Conservation (phyloP, 2,113 vertebrate genomes). For the Stercorarius parasiticus region DNA sequence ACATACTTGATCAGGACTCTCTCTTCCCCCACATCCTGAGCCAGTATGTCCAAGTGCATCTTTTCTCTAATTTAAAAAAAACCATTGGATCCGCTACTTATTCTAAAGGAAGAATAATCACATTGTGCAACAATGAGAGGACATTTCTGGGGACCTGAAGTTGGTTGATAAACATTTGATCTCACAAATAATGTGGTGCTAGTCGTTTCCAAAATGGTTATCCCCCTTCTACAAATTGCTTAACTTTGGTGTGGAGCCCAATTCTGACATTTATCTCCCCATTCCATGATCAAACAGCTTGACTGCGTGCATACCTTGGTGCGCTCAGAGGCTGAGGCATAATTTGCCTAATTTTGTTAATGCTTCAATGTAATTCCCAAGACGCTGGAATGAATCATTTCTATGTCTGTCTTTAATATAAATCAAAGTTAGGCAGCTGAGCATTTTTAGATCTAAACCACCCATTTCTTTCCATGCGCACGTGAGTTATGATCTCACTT, state of each 20-base stretch:
- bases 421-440: constrained; percentile 45
- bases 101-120: neutral
- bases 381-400: constrained; percentile 26
- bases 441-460: constrained; percentile 15
- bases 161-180: neutral
- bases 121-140: neutral
- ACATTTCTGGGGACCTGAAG: neutral
- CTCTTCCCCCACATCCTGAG: neutral
- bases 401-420: constrained; percentile 40
- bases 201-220: neutral
- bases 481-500: constrained; percentile 41
- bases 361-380: constrained; percentile 36
- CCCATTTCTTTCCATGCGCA: constrained; percentile 8
- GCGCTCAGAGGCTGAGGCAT: neutral
- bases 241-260: neutral
- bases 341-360: constrained; percentile 51
- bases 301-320: neutral
- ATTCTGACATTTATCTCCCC: neutral
- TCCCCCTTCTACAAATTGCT: neutral
- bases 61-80: neutral
- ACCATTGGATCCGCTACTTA: neutral
- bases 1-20: neutral
- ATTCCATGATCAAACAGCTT: neutral
- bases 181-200: neutral
- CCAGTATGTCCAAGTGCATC: neutral